Evolutionary conservation across 2,797 vertebrate genomes (phyloP), one percentile per base, ranked within the genome.

Genomic region (Cuniculus paca): DNA sequence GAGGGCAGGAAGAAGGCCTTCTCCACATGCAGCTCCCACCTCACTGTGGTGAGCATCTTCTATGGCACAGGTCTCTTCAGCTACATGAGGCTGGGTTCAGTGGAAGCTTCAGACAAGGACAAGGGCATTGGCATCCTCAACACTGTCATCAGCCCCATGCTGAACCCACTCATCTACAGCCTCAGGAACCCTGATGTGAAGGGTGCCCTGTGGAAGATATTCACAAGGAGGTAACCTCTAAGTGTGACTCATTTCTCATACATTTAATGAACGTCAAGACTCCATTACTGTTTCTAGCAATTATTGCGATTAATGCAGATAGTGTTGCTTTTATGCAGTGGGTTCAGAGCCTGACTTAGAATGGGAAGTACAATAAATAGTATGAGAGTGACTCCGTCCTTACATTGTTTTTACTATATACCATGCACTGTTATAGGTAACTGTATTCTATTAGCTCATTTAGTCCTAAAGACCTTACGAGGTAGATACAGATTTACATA

Each of bases 91-190:
- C 80, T 97, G 42, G 96, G 94, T 7, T 97, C 95, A 1, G 87
- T 60, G 28, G 80, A 96, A 4, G 36, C 95, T 13, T 96, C 92
- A 5, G 95, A 96, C 61, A 95, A 97, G 68, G 95, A 94, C 75
- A 97, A 97, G 12, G 95, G 92, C 1, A 85, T 97, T 70, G 95
- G 97, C 1, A 89, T 97, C 60, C 90, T 97, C 87, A 97, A 96
- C 52, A 95, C 96, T 3, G 56, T 96, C 48, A 50, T 97, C 87
- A 97, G 94, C 50, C 93, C 96, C 83, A 80, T 97, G 96, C 65
- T 97, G 78, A 97, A 97, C 31, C 94, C 94, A 2, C 70, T 97
- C 50, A 96, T 96, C 36, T 97, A 94, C 48, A 97, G 94, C 82
- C 96, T 96, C 4, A 31, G 94, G 2, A 97, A 97, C 48, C 94